Conservation (phyloP, 2,113 vertebrate genomes). For the Sebastes fasciatus region DNA sequence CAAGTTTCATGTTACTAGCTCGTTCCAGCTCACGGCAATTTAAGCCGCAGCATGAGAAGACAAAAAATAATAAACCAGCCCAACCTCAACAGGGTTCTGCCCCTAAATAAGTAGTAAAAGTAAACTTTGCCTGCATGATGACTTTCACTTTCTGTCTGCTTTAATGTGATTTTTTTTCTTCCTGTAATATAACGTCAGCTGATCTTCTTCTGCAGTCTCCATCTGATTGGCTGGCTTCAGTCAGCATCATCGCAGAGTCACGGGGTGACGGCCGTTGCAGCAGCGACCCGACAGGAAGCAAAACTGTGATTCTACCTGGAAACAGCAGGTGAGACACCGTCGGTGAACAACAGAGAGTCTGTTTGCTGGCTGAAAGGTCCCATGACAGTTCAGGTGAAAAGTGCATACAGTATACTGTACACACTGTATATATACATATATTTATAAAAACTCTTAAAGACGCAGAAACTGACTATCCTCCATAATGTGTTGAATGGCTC, state of each 20-base stretch:
- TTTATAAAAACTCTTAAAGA: too few relatives aligned
- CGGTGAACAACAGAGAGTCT: background rate
- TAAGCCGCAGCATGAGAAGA: too few relatives aligned
- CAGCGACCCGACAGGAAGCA: slow-evolving; percentile 62
- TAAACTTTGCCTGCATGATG: background rate
- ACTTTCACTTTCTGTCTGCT: background rate
- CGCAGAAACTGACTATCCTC: too few relatives aligned
- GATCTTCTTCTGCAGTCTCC: slow-evolving; percentile 74
- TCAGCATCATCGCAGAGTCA: slow-evolving; percentile 70
- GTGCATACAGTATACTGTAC: too few relatives aligned
- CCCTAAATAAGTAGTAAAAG: background rate
- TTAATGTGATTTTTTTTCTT: background rate
- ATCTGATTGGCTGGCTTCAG: slow-evolving; percentile 86
- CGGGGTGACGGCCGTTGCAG: slow-evolving; percentile 72
- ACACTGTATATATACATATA: too few relatives aligned
- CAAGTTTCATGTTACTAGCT: too few relatives aligned
- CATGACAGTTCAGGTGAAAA: background rate
- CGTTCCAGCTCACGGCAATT: too few relatives aligned
- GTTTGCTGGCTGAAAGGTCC: background rate
- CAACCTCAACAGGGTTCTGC: too few relatives aligned
- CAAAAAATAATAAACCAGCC: too few relatives aligned
- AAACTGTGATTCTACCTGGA: slow-evolving; percentile 77
- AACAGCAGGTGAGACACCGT: slow-evolving; percentile 81
- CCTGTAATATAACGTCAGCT: background rate
- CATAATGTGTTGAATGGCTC: too few relatives aligned